Evolutionary conservation across 1,140 invertebrate genomes (phyloP).

Genomic region (Steinernema khuongi): DNA sequence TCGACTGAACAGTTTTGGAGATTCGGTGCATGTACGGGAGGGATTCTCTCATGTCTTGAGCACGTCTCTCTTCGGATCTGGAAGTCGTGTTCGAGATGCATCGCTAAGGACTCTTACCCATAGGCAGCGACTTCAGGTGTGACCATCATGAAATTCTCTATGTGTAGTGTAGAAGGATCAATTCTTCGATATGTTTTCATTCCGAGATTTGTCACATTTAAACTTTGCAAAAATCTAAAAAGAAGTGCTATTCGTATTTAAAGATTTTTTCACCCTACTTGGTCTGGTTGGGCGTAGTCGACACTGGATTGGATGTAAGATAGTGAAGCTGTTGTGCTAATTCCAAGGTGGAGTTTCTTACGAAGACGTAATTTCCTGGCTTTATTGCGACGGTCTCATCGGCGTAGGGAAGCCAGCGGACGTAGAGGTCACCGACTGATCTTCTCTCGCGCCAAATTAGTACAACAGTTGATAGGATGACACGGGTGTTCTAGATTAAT

Average conservation of each 20-base stretch:
- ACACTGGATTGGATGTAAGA: background rate
- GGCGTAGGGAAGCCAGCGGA: background rate
- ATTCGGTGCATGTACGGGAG: background rate
- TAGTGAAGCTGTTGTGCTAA: background rate
- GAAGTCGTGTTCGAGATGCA: background rate
- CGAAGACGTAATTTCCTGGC: background rate
- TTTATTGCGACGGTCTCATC: background rate
- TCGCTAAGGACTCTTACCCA: background rate
- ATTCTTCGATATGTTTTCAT: background rate
- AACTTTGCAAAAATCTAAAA: background rate
- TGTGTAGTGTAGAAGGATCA: background rate
- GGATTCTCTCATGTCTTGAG: background rate
- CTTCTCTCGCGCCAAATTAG: background rate
- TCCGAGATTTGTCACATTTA: background rate
- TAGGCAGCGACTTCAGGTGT: background rate
- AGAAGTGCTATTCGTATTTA: background rate
- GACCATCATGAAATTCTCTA: background rate
- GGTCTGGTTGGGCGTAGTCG: background rate
- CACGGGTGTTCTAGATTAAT: background rate
- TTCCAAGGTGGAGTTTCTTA: background rate
- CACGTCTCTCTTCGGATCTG: background rate
- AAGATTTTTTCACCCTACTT: background rate
- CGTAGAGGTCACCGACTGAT: background rate
- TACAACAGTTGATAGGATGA: background rate
- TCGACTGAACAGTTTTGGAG: background rate